Percentiles rank a stretch among this genome's conserved stretches.
These are phyloP conservation scores for Lamellibrachia luymesi DNA, from an alignment of 1,140 invertebrate genomes.

Conservation along the genomic window DNA sequence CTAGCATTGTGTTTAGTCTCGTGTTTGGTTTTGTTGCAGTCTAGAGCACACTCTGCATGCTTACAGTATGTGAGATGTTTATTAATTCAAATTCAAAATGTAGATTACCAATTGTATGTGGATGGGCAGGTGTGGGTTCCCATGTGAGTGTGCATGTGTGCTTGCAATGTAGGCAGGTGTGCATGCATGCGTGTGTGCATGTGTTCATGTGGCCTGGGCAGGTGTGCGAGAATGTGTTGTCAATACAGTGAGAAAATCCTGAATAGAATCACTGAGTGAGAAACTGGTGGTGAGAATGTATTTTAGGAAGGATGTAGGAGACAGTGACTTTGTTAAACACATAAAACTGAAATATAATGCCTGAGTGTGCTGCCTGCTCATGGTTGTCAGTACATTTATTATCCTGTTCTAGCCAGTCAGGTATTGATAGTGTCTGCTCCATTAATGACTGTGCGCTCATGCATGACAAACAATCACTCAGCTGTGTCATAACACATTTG, in stretches of 20 bases:
- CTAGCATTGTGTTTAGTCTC: background rate
- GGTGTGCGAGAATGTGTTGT: too few relatives aligned
- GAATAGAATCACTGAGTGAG: background rate
- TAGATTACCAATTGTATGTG: background rate
- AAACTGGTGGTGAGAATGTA: background rate
- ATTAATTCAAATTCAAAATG: background rate
- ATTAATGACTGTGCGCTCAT: background rate
- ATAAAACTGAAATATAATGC: too few relatives aligned
- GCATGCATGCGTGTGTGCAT: too few relatives aligned
- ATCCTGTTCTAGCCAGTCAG: background rate
- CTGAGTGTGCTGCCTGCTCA: too few relatives aligned
- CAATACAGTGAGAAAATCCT: too few relatives aligned
- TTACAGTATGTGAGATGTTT: background rate
- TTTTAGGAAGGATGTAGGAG: too few relatives aligned
- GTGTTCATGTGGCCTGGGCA: too few relatives aligned
- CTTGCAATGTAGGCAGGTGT: too few relatives aligned
- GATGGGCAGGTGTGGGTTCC: background rate
- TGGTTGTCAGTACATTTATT: too few relatives aligned
- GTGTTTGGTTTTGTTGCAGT: background rate
- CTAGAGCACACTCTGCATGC: background rate
- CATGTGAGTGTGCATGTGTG: too few relatives aligned
- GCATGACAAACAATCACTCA: background rate
- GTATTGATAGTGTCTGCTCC: background rate
- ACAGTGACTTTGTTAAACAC: too few relatives aligned
- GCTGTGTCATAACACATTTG: background rate